A percentile compares a stretch with the other conserved stretches of the same genome.
These are phyloP conservation scores for Hydractinia symbiolongicarpus DNA, from an alignment of 30 jellyfish, hydroid and myxozoan species.

Conservation along the genomic window DNA sequence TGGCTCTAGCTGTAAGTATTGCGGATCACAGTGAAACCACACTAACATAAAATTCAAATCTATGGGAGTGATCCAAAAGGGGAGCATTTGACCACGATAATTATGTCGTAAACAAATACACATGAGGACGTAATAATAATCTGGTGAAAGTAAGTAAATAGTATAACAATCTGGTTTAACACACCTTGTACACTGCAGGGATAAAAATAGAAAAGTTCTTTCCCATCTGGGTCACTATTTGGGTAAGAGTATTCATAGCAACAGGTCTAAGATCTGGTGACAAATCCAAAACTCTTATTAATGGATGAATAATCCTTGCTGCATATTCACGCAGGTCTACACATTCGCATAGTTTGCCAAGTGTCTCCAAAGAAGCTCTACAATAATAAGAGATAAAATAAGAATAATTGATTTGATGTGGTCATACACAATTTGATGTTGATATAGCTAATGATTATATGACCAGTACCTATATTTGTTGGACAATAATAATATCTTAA, in stretches of 20 bases:
- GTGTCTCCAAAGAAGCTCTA: constrained; percentile 85
- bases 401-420: no score
- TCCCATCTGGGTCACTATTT: constrained; percentile 92
- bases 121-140: no score
- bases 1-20: no score
- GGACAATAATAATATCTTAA: no score
- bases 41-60: no score
- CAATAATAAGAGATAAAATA: background rate
- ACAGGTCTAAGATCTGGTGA: constrained; percentile 69
- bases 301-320: constrained; percentile 83
- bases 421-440: no score
- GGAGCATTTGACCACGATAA: no score
- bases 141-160: no score
- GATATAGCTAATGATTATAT: no score
- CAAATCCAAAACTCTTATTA: constrained; percentile 77
- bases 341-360: constrained; percentile 70
- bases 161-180: background rate
- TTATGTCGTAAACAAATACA: no score
- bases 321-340: constrained; percentile 94
- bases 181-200: constrained; percentile 82
- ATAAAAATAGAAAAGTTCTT: constrained; percentile 58
- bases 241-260: constrained; percentile 80
- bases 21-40: background rate
- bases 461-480: no score
- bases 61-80: no score